A percentile compares a stretch with the other conserved stretches of the same genome.
Evolutionary conservation across 2,797 vertebrate species (phyloP).

Genomic region (Ctenochaetus hawaiiensis): DNA sequence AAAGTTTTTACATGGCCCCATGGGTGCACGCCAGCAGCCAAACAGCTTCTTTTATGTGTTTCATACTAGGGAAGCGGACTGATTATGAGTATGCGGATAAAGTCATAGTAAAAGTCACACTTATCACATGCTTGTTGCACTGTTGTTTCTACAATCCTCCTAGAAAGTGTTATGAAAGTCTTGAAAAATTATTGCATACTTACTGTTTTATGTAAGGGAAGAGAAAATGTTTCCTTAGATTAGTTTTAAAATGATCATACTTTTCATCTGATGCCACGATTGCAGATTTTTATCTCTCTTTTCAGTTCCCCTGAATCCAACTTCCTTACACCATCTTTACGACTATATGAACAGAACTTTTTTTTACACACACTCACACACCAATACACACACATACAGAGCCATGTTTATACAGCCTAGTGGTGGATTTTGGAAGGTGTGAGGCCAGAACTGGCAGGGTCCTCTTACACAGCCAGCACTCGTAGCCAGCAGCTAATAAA

Average conservation of each 20-base stretch:
- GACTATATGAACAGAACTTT: constrained; percentile 8
- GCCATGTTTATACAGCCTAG: constrained; percentile 72
- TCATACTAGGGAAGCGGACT: constrained; percentile 48
- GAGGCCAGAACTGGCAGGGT: constrained; percentile 78
- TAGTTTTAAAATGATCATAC: not conserved
- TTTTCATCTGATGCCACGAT: not conserved
- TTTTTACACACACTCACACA: constrained; percentile 12
- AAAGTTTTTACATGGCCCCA: constrained; percentile 48
- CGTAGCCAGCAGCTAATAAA: constrained; percentile 79
- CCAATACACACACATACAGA: constrained; percentile 18
- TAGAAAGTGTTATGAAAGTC: constrained; percentile 9
- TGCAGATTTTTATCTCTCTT: constrained; percentile 12
- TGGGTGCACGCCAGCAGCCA: constrained; percentile 30
- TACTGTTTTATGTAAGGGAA: constrained; percentile 5
- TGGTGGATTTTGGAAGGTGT: constrained; percentile 73
- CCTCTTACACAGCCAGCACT: constrained; percentile 76
- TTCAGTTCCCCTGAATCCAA: constrained; percentile 19
- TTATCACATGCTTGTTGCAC: constrained; percentile 46
- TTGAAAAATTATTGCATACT: not conserved
- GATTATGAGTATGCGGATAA: constrained; percentile 56
- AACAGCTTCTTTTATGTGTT: constrained; percentile 59
- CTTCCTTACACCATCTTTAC: constrained; percentile 23
- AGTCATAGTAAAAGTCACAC: constrained; percentile 45
- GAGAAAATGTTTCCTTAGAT: not conserved
- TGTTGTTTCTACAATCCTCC: constrained; percentile 12